Evolutionary conservation across 2,888 invertebrate species (phyloP), one percentile per base, ranked within the genome.

Genomic region (Myopa testacea): DNA sequence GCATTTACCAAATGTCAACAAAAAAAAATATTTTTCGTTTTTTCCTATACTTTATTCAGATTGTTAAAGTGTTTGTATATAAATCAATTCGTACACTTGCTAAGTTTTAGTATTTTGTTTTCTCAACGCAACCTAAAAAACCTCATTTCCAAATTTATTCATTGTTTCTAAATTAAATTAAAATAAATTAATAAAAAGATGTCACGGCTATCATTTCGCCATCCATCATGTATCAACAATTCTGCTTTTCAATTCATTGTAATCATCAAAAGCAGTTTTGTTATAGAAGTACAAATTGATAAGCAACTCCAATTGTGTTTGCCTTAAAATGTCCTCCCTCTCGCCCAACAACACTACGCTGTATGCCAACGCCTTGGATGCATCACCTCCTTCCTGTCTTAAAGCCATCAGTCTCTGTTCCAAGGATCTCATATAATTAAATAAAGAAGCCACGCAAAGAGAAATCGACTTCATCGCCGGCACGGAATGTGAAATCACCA

Each of bases 281-380:
- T 81, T 81, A 71, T 82, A 84, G 77, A 85, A 86, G 63, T 86
- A 86, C 14, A 86, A 82, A 0, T 84, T 84, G 19, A 84, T 84
- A 4, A 86, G 80, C 19, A 84, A 76, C 14, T 85, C 82, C 16
- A 86, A 80, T 45, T 86, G 85, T 0, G 78, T 76, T n/a, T 79
- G 75, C 0, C 82, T 82, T 58, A 86, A 72, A 3, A 83, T 76
- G 38, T 84, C 80, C 4, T 75, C 73, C 8, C 81, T 81, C 38
- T 77, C 77, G 4, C 80, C 82, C 79, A 86, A 77, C 10, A 86
- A 77, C 16, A 86, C 79, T 7, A 82, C 40, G 19, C 82, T 80
- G 55, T 79, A 58, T 16, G 78, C 5, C 0, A 63, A 1, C 7
- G n/a, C n/a, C 12, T 7, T 16, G 2, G 4, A 1, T 8, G 5